These are phyloP conservation scores for Epistrophella euchroma DNA, from an alignment of 2,888 invertebrate genomes.

Conservation along the genomic window DNA sequence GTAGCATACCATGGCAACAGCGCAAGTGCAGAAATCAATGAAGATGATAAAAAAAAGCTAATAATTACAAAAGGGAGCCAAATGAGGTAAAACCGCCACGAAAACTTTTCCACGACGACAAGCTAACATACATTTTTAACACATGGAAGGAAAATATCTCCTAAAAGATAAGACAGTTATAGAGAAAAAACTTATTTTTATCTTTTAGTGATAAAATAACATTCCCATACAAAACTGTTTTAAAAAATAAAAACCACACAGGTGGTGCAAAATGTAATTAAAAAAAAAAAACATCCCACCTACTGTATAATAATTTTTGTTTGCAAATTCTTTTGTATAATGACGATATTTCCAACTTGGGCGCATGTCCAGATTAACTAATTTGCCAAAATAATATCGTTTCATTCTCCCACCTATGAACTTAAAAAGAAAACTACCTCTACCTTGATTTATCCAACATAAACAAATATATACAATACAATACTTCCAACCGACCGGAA, in stretches of 20 bases:
- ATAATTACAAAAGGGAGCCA: background rate
- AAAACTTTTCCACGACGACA: conserved; percentile 1
- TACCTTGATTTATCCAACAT: background rate
- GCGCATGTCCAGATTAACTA: conserved; percentile 25
- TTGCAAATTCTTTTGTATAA: conserved; percentile 2
- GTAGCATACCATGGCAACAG: conserved; percentile 8
- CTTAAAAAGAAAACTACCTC: conserved; percentile 6
- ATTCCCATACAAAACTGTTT: background rate
- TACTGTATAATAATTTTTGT: background rate
- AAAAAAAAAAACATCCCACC: background rate
- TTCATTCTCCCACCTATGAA: background rate
- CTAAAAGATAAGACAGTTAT: background rate
- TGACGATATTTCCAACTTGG: background rate
- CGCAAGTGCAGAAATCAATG: conserved; percentile 19
- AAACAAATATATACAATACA: conserved; percentile 17
- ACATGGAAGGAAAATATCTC: background rate
- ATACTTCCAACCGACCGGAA: conserved; percentile 3
- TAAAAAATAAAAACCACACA: background rate
- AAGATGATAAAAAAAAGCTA: background rate
- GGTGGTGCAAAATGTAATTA: background rate
- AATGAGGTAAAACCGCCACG: conserved; percentile 1
- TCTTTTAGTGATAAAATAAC: background rate
- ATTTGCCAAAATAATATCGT: conserved; percentile 10
- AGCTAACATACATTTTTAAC: background rate
- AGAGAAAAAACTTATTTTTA: background rate